Conservation (phyloP, 2,113 vertebrate genomes). For the Nesospiza acunhae region DNA sequence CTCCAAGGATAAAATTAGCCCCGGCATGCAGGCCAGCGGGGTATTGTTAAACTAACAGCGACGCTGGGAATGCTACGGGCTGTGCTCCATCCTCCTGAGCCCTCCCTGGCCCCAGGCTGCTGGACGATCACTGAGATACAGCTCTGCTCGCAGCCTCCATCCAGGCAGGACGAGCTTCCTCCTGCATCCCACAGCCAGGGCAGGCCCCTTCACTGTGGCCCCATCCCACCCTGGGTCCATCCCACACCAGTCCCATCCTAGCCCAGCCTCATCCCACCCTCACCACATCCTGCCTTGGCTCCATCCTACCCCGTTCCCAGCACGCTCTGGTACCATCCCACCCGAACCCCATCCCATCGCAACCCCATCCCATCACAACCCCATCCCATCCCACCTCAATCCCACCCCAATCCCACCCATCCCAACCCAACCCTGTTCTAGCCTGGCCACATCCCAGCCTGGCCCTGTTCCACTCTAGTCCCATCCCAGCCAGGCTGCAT, state of each 20-base stretch:
- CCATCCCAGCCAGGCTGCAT: not conserved
- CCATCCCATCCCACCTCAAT: no score
- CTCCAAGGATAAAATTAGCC: conserved; percentile 58
- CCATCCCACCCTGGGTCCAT: not conserved
- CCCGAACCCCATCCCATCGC: not conserved
- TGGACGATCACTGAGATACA: not conserved
- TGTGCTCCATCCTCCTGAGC: not conserved
- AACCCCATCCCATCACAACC: accelerated
- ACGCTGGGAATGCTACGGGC: not conserved
- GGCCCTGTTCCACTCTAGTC: no score
- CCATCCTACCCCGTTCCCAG: not conserved
- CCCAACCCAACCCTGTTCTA: not conserved
- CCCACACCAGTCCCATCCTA: no score
- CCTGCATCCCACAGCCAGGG: not conserved
- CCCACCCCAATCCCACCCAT: not conserved
- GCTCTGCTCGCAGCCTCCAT: accelerated
- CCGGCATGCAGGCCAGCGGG: not conserved
- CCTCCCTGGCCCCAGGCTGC: not conserved
- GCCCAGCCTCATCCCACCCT: not conserved
- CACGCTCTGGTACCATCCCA: not conserved
- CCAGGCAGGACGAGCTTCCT: not conserved
- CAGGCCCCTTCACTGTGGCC: not conserved
- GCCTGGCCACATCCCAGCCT: not conserved
- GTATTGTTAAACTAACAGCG: not conserved
- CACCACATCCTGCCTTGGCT: accelerated